Percentiles rank a stretch among this genome's conserved stretches.
Evolutionary conservation across 2,888 invertebrate species (phyloP).

Genomic region (Matsumyia berberina): DNA sequence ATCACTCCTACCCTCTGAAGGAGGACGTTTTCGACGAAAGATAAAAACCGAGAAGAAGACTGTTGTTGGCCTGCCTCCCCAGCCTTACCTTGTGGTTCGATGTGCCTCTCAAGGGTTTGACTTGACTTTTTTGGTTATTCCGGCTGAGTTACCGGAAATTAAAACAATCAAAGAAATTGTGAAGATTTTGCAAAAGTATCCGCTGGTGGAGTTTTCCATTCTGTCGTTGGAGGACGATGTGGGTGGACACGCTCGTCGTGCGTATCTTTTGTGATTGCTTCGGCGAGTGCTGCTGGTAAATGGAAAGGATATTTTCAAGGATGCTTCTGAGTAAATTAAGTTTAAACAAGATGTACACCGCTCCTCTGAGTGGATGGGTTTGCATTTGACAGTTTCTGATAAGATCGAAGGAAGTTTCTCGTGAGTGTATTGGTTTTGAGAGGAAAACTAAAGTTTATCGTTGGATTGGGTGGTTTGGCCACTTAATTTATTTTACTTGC

Average conservation of each 20-base stretch:
- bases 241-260: slow-evolving; percentile 38
- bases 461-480: background rate
- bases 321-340: slow-evolving; percentile 72
- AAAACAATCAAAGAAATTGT: slow-evolving; percentile 75
- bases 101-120: slow-evolving; percentile 32
- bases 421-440: slow-evolving; percentile 7
- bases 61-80: slow-evolving; percentile 12
- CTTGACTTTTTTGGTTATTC: slow-evolving; percentile 71
- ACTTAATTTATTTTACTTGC: too few relatives aligned
- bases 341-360: slow-evolving; percentile 65
- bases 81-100: background rate
- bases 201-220: slow-evolving; percentile 42
- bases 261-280: slow-evolving; percentile 34
- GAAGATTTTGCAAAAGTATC: slow-evolving; percentile 73
- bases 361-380: slow-evolving; percentile 42
- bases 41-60: slow-evolving; percentile 15
- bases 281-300: slow-evolving; percentile 54
- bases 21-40: slow-evolving; percentile 47
- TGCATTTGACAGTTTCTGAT: slow-evolving; percentile 73
- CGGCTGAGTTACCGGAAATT: slow-evolving; percentile 73
- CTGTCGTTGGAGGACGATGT: slow-evolving; percentile 1
- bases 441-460: slow-evolving; percentile 13
- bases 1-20: slow-evolving; percentile 1
- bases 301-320: slow-evolving; percentile 74
- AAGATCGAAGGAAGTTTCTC: slow-evolving; percentile 58